Evolutionary conservation across 2,113 vertebrate species (phyloP).

Genomic region (Brachirus orientalis): DNA sequence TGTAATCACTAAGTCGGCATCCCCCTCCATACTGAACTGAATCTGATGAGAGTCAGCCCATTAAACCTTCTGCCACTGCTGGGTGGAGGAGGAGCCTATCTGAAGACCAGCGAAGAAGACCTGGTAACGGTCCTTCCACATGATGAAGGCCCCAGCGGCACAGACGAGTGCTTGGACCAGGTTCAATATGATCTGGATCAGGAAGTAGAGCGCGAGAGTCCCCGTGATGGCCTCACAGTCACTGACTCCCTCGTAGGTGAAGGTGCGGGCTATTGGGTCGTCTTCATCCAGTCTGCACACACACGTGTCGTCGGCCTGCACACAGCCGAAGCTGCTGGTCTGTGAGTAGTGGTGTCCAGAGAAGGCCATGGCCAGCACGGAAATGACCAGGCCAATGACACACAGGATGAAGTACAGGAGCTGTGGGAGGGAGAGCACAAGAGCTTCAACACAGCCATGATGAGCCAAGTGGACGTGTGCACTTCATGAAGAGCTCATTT

Average conservation of each 20-base stretch:
- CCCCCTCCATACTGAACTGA: background rate
- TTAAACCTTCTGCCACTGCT: conserved; percentile 85
- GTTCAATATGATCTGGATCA: conserved; percentile 92
- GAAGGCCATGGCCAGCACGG: conserved; percentile 88
- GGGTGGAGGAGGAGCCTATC: conserved; percentile 71
- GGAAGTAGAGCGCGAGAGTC: conserved; percentile 86
- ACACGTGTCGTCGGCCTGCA: conserved; percentile 69
- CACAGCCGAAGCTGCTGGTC: conserved; percentile 83
- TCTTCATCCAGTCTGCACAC: conserved; percentile 84
- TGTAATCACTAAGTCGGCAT: too few species aligned
- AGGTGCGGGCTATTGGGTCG: conserved; percentile 89
- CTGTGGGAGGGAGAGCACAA: conserved; percentile 80
- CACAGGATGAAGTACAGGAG: conserved; percentile 92
- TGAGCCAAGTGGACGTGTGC: too few species aligned
- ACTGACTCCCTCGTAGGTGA: conserved; percentile 82
- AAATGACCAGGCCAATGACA: conserved; percentile 84
- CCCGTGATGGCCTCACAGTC: conserved; percentile 85
- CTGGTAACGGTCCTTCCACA: conserved; percentile 98
- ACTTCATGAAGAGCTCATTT: too few species aligned
- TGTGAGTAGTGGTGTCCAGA: conserved; percentile 87
- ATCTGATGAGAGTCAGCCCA: too few species aligned
- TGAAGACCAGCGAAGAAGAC: conserved; percentile 90
- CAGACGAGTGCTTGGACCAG: conserved; percentile 86
- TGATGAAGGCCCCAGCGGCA: conserved; percentile 86
- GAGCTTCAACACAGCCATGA: too few species aligned